Evolutionary conservation across 2,888 invertebrate species (phyloP).

Genomic region (Sinohyriopsis cumingii): DNA sequence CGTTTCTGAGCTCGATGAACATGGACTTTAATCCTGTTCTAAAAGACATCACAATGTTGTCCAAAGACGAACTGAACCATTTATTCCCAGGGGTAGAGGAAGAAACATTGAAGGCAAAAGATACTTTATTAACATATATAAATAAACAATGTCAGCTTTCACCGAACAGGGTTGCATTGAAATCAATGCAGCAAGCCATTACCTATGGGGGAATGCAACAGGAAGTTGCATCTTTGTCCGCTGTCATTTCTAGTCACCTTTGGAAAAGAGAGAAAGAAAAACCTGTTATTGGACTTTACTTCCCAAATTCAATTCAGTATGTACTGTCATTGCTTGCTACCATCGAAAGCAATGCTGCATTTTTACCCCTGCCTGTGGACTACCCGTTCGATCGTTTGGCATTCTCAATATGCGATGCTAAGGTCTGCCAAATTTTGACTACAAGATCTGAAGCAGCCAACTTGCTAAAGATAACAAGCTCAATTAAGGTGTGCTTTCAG

Average conservation of each 20-base stretch:
- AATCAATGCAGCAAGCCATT: slow-evolving; percentile 24
- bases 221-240: slow-evolving; percentile 22
- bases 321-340: slow-evolving; percentile 72
- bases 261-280: slow-evolving; percentile 5
- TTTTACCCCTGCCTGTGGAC: slow-evolving; percentile 56
- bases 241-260: slow-evolving; percentile 7
- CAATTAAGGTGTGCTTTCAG: slow-evolving; percentile 13
- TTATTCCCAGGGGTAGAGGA: slow-evolving; percentile 20
- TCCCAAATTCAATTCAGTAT: slow-evolving; percentile 48
- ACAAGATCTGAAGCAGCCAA: slow-evolving; percentile 15
- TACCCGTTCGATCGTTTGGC: slow-evolving; percentile 48
- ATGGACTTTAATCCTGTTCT: slow-evolving; percentile 5
- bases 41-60: slow-evolving; percentile 35
- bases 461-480: slow-evolving; percentile 22
- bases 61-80: slow-evolving; percentile 30
- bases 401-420: slow-evolving; percentile 51
- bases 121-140: slow-evolving; percentile 22
- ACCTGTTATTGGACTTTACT: slow-evolving; percentile 38
- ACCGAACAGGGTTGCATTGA: slow-evolving; percentile 37
- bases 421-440: slow-evolving; percentile 37
- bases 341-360: slow-evolving; percentile 39
- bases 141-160: slow-evolving; percentile 25
- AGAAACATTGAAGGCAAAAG: not conserved
- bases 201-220: slow-evolving; percentile 33
- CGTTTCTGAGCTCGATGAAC: slow-evolving; percentile 36